phyloP scores from a whole-genome alignment of 1,140 invertebrate species.

The Bombyx mandarina region DNA sequence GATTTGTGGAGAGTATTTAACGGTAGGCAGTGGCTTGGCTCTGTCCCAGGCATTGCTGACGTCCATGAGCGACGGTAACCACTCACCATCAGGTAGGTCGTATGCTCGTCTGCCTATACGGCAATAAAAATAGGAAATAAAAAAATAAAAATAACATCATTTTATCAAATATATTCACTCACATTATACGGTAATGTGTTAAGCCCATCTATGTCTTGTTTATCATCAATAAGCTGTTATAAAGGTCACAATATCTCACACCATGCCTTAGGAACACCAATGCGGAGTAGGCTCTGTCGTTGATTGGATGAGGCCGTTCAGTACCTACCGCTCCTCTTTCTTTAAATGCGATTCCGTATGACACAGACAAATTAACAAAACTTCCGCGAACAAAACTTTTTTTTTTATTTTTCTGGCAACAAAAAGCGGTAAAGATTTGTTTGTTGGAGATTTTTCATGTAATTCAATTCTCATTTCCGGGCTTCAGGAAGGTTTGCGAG shows the following conservation, averaged over 20 bases:
- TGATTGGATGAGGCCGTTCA: slow-evolving; percentile 35
- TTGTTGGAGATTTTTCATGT: neutral
- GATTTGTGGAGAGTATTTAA: too few relatives aligned
- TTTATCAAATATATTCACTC: too few relatives aligned
- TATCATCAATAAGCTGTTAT: slow-evolving; percentile 34
- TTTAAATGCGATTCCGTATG: slow-evolving; percentile 21
- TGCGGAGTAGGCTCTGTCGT: slow-evolving; percentile 20
- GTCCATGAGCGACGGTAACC: too few relatives aligned
- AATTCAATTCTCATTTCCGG: slow-evolving; percentile 4
- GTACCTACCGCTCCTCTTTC: slow-evolving; percentile 23
- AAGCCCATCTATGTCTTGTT: slow-evolving; percentile 17
- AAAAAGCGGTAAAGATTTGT: neutral
- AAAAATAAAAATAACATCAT: too few relatives aligned
- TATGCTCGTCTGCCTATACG: too few relatives aligned
- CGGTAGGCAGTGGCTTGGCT: too few relatives aligned
- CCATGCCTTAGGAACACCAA: slow-evolving; percentile 32
- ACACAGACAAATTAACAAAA: slow-evolving; percentile 4
- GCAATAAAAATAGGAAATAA: too few relatives aligned
- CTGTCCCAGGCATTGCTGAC: too few relatives aligned
- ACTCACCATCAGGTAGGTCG: too few relatives aligned
- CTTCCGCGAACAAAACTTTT: neutral
- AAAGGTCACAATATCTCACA: slow-evolving; percentile 32
- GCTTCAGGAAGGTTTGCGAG: slow-evolving; percentile 13
- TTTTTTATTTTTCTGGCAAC: too few relatives aligned
- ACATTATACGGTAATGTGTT: too few relatives aligned